Conservation (phyloP, 2,888 invertebrate species). For the Leucophenga montana region DNA sequence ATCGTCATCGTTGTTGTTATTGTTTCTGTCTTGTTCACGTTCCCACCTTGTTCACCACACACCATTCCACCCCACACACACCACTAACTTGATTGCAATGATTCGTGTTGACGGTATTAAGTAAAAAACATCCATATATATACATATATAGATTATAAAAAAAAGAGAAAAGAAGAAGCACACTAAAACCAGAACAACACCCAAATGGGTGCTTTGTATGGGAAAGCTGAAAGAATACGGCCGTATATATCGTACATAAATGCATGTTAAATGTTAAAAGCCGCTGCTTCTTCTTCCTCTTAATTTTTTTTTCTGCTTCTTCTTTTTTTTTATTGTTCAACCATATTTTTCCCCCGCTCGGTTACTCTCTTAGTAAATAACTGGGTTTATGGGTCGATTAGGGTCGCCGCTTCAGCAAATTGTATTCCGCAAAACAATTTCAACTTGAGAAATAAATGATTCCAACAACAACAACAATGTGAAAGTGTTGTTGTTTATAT, state of each 20-base stretch:
- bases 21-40: conserved; percentile 32
- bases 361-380: conserved; percentile 60
- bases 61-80: too few species aligned
- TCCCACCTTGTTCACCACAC: too few species aligned
- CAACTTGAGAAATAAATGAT: conserved; percentile 2
- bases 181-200: conserved; percentile 27
- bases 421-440: conserved; percentile 53
- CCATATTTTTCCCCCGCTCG: too few species aligned
- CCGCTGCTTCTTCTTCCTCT: conserved; percentile 45
- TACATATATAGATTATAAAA: conserved; percentile 24
- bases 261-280: conserved; percentile 58
- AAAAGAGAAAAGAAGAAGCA: conserved; percentile 18
- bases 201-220: conserved; percentile 1
- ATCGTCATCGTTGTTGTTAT: background rate
- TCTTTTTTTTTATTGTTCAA: too few species aligned
- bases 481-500: too few species aligned
- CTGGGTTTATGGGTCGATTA: conserved; percentile 72
- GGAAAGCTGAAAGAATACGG: background rate
- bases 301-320: too few species aligned
- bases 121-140: conserved; percentile 32
- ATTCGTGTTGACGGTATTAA: conserved; percentile 60
- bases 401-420: conserved; percentile 63
- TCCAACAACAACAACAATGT: background rate
- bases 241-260: background rate
- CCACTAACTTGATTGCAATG: conserved; percentile 45